Base-by-base conservation (phyloP, 1,140 invertebrate species). In the Drosophila subobscura region DNA sequence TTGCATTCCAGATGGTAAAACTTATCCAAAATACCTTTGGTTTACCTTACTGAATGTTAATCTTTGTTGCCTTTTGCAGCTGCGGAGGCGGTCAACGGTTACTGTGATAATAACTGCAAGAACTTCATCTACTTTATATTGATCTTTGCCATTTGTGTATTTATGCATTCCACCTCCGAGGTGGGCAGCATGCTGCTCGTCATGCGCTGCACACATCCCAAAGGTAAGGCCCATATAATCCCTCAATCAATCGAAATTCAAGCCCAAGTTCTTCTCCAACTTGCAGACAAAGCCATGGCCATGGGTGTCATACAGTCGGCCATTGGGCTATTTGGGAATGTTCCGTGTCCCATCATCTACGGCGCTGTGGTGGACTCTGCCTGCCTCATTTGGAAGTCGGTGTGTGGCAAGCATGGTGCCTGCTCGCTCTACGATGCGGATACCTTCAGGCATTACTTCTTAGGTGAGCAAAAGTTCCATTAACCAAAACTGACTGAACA, bases 231-330 rank as follows among this genome's bases (percentile, higher is more conserved):
- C 23, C 8, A 47, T 12, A 6, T 3, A 5, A 1, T 6, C 0
- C 42, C 1, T 0, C 2, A 7, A 45, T 51, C 23, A 4, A 2
- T 10, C 44, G 2, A 5, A 50, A 7, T 8, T 4, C 37, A 54
- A 49, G 16, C 20, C 51, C 56, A 33, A 3, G 23, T n/a, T 8
- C 2, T 50, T 0, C 16, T 57, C 27, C 4, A 4, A 12, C 10
- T 0, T 8, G 5, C 72, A 92, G 97, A 98, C 91, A 98, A 98
- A 92, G 97, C 97, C 37, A 97, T 98, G 97, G 97, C 97, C 52
- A 94, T 98, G 81, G 97, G 97, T 12, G 94, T 98, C 61, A 97
- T 98, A 91, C 96, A 97, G 89, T 98, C 97, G 92, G 97, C 97
- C 51, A 98, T 98, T 75, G 97, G 97, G 41, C 93, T 98, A 67